These are phyloP conservation scores for Psophia crepitans DNA, from an alignment of 2,113 vertebrate genomes.

Conservation along the genomic window DNA sequence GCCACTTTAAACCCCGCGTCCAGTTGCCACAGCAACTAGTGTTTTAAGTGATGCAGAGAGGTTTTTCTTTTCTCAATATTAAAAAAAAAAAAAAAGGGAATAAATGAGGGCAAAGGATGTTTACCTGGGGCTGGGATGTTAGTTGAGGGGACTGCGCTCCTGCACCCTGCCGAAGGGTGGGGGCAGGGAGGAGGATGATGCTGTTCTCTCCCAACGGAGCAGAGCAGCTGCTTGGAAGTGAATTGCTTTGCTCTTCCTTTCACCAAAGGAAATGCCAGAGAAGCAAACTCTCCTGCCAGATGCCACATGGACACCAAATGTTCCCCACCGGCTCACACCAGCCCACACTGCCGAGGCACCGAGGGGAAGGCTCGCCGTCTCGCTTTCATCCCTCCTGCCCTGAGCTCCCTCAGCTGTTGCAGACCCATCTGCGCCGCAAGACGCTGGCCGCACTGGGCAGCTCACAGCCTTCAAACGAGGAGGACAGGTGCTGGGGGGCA, in stretches of 20 bases:
- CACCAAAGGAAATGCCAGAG: conserved; percentile 66
- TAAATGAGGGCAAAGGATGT: background rate
- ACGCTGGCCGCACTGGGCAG: background rate
- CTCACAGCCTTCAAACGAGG: background rate
- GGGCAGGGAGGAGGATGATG: background rate
- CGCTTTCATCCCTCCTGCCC: background rate
- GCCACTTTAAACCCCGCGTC: conserved; percentile 10
- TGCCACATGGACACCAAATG: conserved; percentile 71
- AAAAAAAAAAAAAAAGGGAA: background rate
- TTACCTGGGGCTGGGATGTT: background rate
- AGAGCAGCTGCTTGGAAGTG: conserved; percentile 29
- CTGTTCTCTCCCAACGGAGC: background rate
- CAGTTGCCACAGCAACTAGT: conserved; percentile 74
- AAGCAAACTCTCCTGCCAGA: conserved; percentile 43
- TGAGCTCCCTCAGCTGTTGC: conserved; percentile 1
- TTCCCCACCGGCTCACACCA: conserved; percentile 2
- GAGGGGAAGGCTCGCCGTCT: background rate
- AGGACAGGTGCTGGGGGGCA: background rate
- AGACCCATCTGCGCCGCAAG: background rate
- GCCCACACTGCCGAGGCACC: background rate
- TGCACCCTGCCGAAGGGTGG: background rate
- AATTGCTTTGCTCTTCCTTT: conserved; percentile 63
- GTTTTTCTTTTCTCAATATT: background rate
- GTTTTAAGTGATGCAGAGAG: conserved; percentile 42
- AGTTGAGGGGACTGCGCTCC: background rate